phyloP scores from a whole-genome alignment of 64 coral and sea anemone genomes.

The Dendrophyllia cribrosa region DNA sequence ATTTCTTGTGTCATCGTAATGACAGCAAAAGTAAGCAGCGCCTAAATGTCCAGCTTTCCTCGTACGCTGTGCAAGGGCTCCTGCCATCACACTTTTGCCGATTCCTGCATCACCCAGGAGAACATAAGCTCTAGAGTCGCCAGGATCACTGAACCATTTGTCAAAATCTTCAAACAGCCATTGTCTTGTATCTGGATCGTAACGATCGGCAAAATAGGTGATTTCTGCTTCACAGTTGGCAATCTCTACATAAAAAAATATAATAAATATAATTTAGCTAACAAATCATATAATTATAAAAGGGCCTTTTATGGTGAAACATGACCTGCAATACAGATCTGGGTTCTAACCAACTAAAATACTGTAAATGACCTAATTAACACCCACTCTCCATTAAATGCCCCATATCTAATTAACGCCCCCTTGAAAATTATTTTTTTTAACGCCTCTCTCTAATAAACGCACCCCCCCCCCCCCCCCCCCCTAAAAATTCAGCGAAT shows the following conservation, averaged over 20 bases:
- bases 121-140: slow-evolving; percentile 57
- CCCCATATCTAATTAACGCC: no score
- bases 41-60: neutral
- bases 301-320: no score
- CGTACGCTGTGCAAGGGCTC: slow-evolving; percentile 42
- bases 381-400: no score
- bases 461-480: no score
- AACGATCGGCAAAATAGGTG: slow-evolving; percentile 12
- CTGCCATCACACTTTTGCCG: slow-evolving; percentile 71
- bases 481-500: no score
- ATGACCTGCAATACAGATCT: no score
- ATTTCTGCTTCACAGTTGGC: slow-evolving; percentile 28
- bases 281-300: no score
- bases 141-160: slow-evolving; percentile 42
- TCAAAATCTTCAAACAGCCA: slow-evolving; percentile 59
- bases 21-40: slow-evolving; percentile 52
- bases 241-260: slow-evolving; percentile 27
- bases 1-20: slow-evolving; percentile 27
- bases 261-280: no score
- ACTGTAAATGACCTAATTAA: no score
- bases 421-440: no score
- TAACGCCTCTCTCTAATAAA: no score
- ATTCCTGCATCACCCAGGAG: slow-evolving; percentile 67
- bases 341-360: no score
- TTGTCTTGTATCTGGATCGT: slow-evolving; percentile 49